Percentiles rank a stretch among this genome's conserved stretches.
phyloP scores from a whole-genome alignment of 2,113 vertebrate species.

The Anarhynchus alexandrinus region DNA sequence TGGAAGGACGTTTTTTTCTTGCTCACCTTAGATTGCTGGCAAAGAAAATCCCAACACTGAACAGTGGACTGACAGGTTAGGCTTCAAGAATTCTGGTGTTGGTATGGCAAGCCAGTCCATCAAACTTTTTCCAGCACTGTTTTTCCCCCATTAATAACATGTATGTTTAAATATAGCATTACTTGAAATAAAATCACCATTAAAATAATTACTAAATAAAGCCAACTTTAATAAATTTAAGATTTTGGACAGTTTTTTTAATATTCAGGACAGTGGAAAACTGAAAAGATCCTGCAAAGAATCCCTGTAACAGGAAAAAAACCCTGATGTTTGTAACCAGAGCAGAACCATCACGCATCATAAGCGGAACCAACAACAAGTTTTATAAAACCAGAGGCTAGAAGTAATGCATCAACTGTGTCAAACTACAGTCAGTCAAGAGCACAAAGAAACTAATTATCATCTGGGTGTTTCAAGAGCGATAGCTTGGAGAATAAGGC shows the following conservation, averaged over 20 bases:
- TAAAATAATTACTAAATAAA: not conserved
- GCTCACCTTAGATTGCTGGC: not conserved
- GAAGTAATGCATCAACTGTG: not conserved
- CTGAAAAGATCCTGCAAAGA: not conserved
- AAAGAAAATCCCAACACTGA: not conserved
- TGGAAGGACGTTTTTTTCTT: not conserved
- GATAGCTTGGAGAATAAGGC: not conserved
- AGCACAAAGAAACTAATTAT: not conserved
- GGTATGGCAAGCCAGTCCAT: not conserved
- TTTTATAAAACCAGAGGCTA: not conserved
- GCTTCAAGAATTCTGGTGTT: not conserved
- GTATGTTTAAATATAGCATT: not conserved
- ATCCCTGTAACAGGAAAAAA: not conserved
- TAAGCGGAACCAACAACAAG: not conserved
- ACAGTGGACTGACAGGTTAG: not conserved
- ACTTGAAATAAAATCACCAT: not conserved
- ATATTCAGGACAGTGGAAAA: not conserved
- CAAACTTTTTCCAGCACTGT: not conserved
- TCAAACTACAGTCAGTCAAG: not conserved
- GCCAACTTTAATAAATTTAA: not conserved
- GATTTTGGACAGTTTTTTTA: not conserved
- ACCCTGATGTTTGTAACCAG: not conserved
- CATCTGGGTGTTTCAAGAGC: not conserved
- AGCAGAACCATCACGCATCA: not conserved
- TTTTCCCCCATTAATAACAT: not conserved